Conservation (phyloP, 2,113 vertebrate genomes). For the Grallaria varia region DNA sequence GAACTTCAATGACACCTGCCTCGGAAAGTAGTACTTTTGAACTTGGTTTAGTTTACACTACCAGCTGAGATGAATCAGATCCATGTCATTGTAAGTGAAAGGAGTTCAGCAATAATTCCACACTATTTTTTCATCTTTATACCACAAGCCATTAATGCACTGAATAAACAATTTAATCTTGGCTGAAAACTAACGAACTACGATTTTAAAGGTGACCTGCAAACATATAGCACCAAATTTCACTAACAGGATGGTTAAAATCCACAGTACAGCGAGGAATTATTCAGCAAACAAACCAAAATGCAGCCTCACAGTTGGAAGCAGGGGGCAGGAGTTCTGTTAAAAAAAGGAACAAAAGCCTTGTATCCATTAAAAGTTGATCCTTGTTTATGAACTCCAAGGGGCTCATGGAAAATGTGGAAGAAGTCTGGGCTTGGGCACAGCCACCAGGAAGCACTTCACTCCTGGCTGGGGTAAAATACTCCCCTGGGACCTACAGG, state of each 20-base stretch:
- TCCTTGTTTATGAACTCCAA: background rate
- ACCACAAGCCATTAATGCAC: slow-evolving; percentile 39
- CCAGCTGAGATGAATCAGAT: slow-evolving; percentile 60
- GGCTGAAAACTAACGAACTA: slow-evolving; percentile 35
- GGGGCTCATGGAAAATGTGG: background rate
- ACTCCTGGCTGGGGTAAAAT: background rate
- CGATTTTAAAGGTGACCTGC: slow-evolving; percentile 52
- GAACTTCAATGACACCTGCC: slow-evolving; percentile 40
- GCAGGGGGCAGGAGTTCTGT: background rate
- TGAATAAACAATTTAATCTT: slow-evolving; percentile 46
- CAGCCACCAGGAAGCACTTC: slow-evolving; percentile 17
- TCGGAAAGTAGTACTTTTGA: slow-evolving; percentile 32
- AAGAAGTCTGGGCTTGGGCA: background rate
- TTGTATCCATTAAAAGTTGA: background rate
- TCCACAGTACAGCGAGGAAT: background rate
- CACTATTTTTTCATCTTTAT: slow-evolving; percentile 40
- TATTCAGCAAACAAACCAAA: background rate
- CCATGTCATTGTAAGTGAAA: slow-evolving; percentile 21
- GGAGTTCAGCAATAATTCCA: slow-evolving; percentile 20
- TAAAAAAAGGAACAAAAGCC: background rate
- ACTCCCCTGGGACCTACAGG: background rate
- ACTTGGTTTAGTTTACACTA: slow-evolving; percentile 14
- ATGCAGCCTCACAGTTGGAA: background rate
- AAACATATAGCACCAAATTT: background rate
- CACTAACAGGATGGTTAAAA: background rate